Percentiles rank a stretch among this genome's conserved stretches.
phyloP scores from a whole-genome alignment of 1,140 invertebrate genomes.

The Conus betulinus region DNA sequence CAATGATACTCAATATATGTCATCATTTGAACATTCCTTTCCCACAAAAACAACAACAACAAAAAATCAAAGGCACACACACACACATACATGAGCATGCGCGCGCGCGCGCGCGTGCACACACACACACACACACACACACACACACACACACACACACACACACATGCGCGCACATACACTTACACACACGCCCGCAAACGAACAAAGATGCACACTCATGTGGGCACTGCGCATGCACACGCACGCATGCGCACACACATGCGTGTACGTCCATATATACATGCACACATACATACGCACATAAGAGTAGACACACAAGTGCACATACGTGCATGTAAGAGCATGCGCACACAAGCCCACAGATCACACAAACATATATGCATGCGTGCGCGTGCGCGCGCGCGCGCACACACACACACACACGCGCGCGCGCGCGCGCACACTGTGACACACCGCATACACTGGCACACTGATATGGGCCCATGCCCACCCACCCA shows the following conservation, averaged over 20 bases:
- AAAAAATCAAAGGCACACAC: background rate
- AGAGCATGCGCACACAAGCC: too few species aligned
- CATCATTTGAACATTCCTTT: too few species aligned
- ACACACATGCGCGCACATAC: background rate
- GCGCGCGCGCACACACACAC: too few species aligned
- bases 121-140: too few species aligned
- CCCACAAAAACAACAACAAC: background rate
- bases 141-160: too few species aligned
- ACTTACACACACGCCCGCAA: background rate
- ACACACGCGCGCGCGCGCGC: too few species aligned
- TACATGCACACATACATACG: background rate
- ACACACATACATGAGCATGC: background rate
- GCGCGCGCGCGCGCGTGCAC: background rate
- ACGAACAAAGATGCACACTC: slow-evolving; percentile 10
- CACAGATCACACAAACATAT: too few species aligned
- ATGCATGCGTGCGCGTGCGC: too few species aligned
- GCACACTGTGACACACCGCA: background rate
- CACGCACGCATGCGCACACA: slow-evolving; percentile 1
- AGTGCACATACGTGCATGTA: too few species aligned
- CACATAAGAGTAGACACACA: too few species aligned
- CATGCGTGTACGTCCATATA: background rate
- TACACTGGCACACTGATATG: background rate
- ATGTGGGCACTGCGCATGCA: background rate
- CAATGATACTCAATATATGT: too few species aligned
- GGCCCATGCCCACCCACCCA: background rate